Evolutionary conservation across 2,113 vertebrate genomes (phyloP).

Genomic region (Ploceus nigricollis): DNA sequence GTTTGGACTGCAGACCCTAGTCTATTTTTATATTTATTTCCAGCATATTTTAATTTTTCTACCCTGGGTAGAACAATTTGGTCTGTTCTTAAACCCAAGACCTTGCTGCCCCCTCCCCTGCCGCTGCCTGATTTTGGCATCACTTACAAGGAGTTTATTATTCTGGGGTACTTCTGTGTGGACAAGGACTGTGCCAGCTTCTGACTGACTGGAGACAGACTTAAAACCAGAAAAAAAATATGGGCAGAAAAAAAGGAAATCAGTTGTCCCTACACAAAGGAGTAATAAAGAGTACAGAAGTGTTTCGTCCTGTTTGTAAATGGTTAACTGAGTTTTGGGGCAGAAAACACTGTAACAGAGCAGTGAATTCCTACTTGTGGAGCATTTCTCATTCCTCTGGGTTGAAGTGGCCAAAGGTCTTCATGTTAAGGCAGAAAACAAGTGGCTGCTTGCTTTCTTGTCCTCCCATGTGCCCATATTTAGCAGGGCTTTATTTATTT

Average conservation of each 20-base stretch:
- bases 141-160: not conserved
- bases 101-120: not conserved
- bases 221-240: not conserved
- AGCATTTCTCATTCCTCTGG: not conserved
- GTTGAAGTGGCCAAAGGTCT: not conserved
- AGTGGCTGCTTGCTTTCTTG: not conserved
- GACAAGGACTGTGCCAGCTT: not conserved
- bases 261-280: not conserved
- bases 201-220: not conserved
- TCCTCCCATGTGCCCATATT: not conserved
- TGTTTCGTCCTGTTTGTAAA: not conserved
- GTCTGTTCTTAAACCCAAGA: constrained; percentile 25
- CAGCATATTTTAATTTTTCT: not conserved
- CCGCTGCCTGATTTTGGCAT: not conserved
- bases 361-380: not conserved
- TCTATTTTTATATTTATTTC: constrained; percentile 57
- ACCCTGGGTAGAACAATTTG: not conserved
- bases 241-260: not conserved
- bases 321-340: not conserved
- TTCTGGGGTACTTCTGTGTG: not conserved
- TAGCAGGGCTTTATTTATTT: constrained; percentile 7
- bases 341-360: not conserved
- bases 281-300: not conserved
- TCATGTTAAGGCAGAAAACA: not conserved
- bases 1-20: constrained; percentile 4